Percentiles rank a stretch among this genome's conserved stretches.
These are phyloP conservation scores for Anadara kagoshimensis DNA, from an alignment of 1,140 invertebrate genomes.

Conservation along the genomic window DNA sequence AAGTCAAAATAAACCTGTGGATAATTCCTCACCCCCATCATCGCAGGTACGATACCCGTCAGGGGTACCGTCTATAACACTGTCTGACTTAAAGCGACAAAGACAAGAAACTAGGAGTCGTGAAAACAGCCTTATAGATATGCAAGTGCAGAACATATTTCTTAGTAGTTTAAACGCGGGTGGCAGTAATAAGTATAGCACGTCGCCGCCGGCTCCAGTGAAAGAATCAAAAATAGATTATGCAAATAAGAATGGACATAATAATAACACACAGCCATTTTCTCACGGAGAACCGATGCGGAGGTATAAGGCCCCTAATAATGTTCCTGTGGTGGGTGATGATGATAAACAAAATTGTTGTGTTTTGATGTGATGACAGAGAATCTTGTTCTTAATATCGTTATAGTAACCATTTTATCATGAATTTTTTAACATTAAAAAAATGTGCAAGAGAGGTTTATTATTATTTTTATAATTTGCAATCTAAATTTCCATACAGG, in stretches of 20 bases:
- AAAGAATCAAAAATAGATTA: slow-evolving; percentile 22
- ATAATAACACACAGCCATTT: slow-evolving; percentile 46
- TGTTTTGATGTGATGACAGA: slow-evolving; percentile 53
- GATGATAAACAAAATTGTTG: slow-evolving; percentile 60
- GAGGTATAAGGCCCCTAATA: slow-evolving; percentile 47
- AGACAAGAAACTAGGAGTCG: slow-evolving; percentile 36
- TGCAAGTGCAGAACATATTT: slow-evolving; percentile 61
- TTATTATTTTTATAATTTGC: neutral
- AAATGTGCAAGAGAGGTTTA: neutral
- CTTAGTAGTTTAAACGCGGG: slow-evolving; percentile 42
- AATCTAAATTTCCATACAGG: too few species aligned
- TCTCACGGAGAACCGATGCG: slow-evolving; percentile 35
- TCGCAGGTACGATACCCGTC: slow-evolving; percentile 27
- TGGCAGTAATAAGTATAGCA: slow-evolving; percentile 38
- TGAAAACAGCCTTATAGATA: slow-evolving; percentile 39
- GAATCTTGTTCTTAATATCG: neutral
- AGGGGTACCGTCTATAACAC: slow-evolving; percentile 36
- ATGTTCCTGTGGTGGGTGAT: slow-evolving; percentile 48
- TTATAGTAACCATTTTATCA: neutral
- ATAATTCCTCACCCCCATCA: neutral
- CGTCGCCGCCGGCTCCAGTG: slow-evolving; percentile 15
- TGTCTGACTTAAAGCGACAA: slow-evolving; percentile 52
- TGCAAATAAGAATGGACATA: slow-evolving; percentile 49
- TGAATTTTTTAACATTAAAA: neutral
- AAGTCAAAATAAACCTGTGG: slow-evolving; percentile 6